Evolutionary conservation across 2,113 vertebrate genomes (phyloP).

Genomic region (Neotragus pygmaeus): DNA sequence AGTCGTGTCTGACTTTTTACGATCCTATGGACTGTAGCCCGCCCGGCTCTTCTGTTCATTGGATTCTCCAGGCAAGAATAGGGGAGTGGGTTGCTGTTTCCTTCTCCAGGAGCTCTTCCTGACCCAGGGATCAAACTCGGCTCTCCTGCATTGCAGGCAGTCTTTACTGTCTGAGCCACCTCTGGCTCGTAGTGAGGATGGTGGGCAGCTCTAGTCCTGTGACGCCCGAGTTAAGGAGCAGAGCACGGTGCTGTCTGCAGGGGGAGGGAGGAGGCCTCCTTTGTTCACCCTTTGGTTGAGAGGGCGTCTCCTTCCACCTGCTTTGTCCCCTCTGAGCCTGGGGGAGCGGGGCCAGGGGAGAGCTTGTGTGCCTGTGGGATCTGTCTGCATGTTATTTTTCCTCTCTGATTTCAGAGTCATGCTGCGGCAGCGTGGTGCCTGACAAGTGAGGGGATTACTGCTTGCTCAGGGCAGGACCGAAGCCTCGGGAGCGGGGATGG

Average conservation of each 20-base stretch:
- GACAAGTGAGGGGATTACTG: conserved; percentile 21
- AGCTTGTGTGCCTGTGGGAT: background rate
- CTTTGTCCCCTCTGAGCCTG: background rate
- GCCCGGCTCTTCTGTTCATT: background rate
- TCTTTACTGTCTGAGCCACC: background rate
- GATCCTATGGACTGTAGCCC: background rate
- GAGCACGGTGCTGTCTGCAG: background rate
- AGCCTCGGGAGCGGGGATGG: conserved; percentile 36
- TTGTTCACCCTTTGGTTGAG: background rate
- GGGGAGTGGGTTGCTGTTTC: background rate
- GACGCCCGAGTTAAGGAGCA: too few species aligned
- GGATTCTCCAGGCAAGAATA: background rate
- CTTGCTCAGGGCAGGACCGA: background rate
- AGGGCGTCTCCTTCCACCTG: background rate
- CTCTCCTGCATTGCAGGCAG: background rate
- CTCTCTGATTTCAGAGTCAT: conserved; percentile 61
- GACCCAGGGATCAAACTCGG: background rate
- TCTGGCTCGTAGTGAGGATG: background rate
- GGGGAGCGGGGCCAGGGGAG: background rate
- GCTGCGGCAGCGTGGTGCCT: background rate
- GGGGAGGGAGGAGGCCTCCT: background rate
- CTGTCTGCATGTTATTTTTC: conserved; percentile 36
- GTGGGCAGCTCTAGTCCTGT: background rate
- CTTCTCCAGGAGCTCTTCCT: background rate
- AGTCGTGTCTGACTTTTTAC: background rate